Base-by-base conservation (phyloP, 1,140 invertebrate species). In the Fragariocoptes setiger region DNA sequence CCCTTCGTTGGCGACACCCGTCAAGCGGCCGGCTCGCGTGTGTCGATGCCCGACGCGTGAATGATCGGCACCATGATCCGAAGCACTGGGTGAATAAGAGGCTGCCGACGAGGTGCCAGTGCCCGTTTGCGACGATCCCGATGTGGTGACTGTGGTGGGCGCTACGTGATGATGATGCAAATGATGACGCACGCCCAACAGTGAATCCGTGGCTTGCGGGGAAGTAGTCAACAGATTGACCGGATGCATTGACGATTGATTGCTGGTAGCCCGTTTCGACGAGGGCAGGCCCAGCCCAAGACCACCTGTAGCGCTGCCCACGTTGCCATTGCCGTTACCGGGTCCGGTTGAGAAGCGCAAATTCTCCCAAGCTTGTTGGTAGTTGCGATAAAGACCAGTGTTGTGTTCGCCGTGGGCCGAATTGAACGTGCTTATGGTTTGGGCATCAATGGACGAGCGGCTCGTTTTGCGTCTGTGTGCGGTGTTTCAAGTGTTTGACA, bases 291-390 rank as follows among this genome's bases (percentile, higher is more conserved):
- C n/a, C n/a, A n/a, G n/a, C n/a, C n/a, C n/a, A n/a, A n/a, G n/a
- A n/a, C n/a, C n/a, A n/a, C n/a, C n/a, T n/a, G n/a, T n/a, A n/a
- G n/a, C n/a, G n/a, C n/a, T n/a, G n/a, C n/a, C n/a, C n/a, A n/a
- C n/a, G n/a, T n/a, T n/a, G n/a, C n/a, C n/a, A n/a, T n/a, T n/a
- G n/a, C n/a, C n/a, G n/a, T n/a, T n/a, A n/a, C n/a, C n/a, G n/a
- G n/a, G n/a, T n/a, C n/a, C n/a, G 18, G 39, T 42, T 22, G 42
- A 44, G 25, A 43, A 48, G 12, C 46, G 44, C 1, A 85, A 63
- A 54, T 83, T 80, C 51, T 82, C 76, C 79, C 79, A 85, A 3
- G 78, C 78, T 54, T 78, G 72, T 15, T 76, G 66, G 58, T 85
- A 85, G 51, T 72, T 73, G 48, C 76, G 68, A 55, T 79, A 82